These are phyloP conservation scores for Drosophila quadrilineata DNA, from an alignment of 1,140 invertebrate species.

Conservation along the genomic window DNA sequence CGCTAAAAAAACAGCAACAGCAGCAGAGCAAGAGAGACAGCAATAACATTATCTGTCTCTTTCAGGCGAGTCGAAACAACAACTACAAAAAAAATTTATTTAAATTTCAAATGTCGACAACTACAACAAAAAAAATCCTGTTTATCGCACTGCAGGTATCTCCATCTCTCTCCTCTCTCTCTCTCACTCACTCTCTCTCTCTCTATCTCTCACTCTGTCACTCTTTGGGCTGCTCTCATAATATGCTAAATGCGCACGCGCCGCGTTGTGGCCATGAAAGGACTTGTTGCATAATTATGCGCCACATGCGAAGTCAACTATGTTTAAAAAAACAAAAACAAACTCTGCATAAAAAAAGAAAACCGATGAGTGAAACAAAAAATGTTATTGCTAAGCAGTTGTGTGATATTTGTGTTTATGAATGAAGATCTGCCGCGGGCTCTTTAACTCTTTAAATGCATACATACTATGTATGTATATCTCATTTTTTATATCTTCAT, in stretches of 20 bases:
- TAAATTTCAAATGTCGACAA: constrained; percentile 75
- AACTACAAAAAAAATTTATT: constrained; percentile 45
- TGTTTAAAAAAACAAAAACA: constrained; percentile 26
- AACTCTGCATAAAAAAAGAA: constrained; percentile 42
- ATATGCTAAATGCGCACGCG: constrained; percentile 79
- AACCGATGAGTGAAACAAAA: constrained; percentile 42
- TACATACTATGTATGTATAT: no score
- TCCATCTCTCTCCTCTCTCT: not conserved
- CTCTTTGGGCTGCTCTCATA: constrained; percentile 2
- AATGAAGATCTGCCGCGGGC: constrained; percentile 64
- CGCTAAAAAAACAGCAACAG: constrained; percentile 36
- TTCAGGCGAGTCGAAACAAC: no score
- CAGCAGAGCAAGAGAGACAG: constrained; percentile 22
- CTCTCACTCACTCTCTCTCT: not conserved
- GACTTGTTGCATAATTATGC: constrained; percentile 80
- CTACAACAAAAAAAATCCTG: constrained; percentile 73
- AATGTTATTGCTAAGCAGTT: constrained; percentile 54
- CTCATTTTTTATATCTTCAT: constrained; percentile 4
- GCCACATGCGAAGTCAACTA: constrained; percentile 63
- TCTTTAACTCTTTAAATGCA: constrained; percentile 1
- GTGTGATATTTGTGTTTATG: constrained; percentile 78
- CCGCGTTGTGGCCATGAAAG: constrained; percentile 58
- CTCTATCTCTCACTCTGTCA: not conserved
- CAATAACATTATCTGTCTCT: no score
- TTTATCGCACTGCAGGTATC: constrained; percentile 37